phyloP scores from a whole-genome alignment of 2,113 vertebrate genomes.

The Recurvirostra avosetta region DNA sequence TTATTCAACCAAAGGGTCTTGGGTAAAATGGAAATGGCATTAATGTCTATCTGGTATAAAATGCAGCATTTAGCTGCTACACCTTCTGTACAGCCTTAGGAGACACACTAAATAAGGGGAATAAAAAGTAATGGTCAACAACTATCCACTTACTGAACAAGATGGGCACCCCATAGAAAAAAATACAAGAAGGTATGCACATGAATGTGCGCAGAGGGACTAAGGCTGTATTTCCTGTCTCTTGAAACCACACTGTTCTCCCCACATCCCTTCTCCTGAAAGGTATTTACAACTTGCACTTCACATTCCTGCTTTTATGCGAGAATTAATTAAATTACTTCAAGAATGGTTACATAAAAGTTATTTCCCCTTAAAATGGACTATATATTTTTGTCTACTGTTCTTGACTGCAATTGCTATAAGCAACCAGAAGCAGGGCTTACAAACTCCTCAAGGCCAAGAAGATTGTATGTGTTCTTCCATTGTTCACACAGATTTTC shows the following conservation, averaged over 20 bases:
- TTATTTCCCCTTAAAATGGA: background rate
- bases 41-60: background rate
- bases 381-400: background rate
- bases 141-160: background rate
- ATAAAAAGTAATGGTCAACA: background rate
- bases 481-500: background rate
- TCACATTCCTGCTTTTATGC: background rate
- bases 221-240: background rate
- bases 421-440: background rate
- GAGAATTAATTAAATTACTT: background rate
- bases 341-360: background rate
- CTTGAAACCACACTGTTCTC: background rate
- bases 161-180: background rate
- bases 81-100: background rate
- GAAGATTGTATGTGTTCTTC: background rate
- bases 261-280: background rate
- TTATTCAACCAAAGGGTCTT: background rate
- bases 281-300: background rate
- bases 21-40: background rate
- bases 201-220: background rate
- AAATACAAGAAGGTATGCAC: background rate
- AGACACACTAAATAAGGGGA: background rate
- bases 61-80: background rate
- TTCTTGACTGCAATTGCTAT: background rate
- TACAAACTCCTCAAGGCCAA: background rate